Percentiles rank a stretch among this genome's conserved stretches.
These are phyloP conservation scores for Pyralis farinalis DNA, from an alignment of 2,888 invertebrate genomes.

Conservation along the genomic window DNA sequence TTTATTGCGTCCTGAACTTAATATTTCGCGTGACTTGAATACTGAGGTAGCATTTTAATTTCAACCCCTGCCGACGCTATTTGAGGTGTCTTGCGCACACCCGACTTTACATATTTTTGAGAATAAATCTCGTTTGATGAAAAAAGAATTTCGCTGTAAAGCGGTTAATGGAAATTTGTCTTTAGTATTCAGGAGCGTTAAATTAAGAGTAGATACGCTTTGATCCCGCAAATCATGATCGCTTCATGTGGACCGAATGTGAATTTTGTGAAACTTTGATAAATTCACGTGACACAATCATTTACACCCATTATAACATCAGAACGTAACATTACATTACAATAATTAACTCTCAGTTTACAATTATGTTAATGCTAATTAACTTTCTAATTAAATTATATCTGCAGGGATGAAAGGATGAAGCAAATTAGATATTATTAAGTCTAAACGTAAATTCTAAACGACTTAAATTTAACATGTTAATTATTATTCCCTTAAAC, in stretches of 20 bases:
- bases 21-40: conserved; percentile 79
- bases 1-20: conserved; percentile 72
- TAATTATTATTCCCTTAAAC: too few relatives aligned
- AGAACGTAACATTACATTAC: too few relatives aligned
- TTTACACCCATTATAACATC: too few relatives aligned
- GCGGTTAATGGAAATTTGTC: conserved; percentile 64
- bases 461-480: too few relatives aligned
- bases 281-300: background rate
- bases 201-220: conserved; percentile 34
- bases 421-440: too few relatives aligned
- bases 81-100: conserved; percentile 48
- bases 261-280: conserved; percentile 11
- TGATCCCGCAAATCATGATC: background rate
- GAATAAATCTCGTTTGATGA: conserved; percentile 73
- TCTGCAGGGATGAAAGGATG: too few relatives aligned
- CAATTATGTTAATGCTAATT: too few relatives aligned
- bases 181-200: conserved; percentile 57
- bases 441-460: too few relatives aligned
- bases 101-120: conserved; percentile 75
- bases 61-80: conserved; percentile 55
- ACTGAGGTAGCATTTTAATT: conserved; percentile 77
- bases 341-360: too few relatives aligned
- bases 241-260: conserved; percentile 20
- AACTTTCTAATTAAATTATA: too few relatives aligned
- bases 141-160: conserved; percentile 68